Percentiles rank a stretch among this genome's conserved stretches.
These are phyloP conservation scores for Tachysurus vachellii DNA, from an alignment of 2,113 vertebrate species.

Conservation along the genomic window DNA sequence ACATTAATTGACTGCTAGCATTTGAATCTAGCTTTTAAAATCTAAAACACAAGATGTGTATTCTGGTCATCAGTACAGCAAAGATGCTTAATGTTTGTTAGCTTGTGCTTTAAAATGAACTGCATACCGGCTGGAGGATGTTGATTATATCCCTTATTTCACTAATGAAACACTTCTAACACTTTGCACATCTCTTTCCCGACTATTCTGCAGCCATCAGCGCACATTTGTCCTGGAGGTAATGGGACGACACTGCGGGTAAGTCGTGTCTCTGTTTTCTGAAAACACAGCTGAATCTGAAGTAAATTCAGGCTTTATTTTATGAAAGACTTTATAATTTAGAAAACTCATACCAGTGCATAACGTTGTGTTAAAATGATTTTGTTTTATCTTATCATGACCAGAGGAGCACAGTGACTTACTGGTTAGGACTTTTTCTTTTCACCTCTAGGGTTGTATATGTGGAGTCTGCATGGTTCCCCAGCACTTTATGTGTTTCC, in stretches of 20 bases:
- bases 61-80: neutral
- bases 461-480: too few species aligned
- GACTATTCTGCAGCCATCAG: slow-evolving; percentile 81
- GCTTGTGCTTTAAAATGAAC: neutral
- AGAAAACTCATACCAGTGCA: neutral
- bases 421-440: too few species aligned
- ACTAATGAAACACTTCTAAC: neutral
- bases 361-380: neutral
- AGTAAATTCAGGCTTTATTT: neutral
- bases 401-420: neutral
- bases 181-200: neutral
- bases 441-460: too few species aligned
- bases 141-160: neutral
- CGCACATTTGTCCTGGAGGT: slow-evolving; percentile 93
- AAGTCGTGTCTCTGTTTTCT: slow-evolving; percentile 56
- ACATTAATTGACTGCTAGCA: neutral
- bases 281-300: neutral
- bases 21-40: too few species aligned
- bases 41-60: neutral
- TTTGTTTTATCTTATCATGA: neutral
- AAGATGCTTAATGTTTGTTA: neutral
- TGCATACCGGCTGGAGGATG: too few species aligned
- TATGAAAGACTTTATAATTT: neutral
- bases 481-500: too few species aligned
- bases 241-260: slow-evolving; percentile 97